A percentile compares a stretch with the other conserved stretches of the same genome.
These are phyloP conservation scores for Aplysia californica DNA, from an alignment of 1,140 invertebrate species.

Conservation along the genomic window DNA sequence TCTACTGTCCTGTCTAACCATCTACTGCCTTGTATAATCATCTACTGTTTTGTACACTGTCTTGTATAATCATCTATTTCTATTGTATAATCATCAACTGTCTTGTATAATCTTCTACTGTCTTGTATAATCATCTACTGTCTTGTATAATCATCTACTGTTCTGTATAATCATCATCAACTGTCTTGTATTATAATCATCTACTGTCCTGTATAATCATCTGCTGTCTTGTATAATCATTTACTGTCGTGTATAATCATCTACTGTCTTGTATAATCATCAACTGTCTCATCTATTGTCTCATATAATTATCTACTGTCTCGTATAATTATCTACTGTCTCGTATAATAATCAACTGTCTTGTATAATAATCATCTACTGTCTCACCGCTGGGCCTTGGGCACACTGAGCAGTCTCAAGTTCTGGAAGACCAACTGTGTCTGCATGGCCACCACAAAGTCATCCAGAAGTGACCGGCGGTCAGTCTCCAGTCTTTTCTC, in stretches of 20 bases:
- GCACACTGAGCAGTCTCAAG: slow-evolving; percentile 25
- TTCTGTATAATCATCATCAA: neutral
- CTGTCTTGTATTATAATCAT: neutral
- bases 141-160: neutral
- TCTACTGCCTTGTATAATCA: too few relatives aligned
- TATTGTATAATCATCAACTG: neutral
- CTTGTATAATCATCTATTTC: neutral
- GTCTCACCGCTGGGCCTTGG: neutral
- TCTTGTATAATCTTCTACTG: too few relatives aligned
- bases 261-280: too few relatives aligned
- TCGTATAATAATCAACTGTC: neutral
- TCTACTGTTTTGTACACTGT: neutral
- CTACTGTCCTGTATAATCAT: too few relatives aligned
- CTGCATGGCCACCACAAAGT: slow-evolving; percentile 20
- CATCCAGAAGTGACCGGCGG: slow-evolving; percentile 19
- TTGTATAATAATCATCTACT: neutral
- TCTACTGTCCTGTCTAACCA: neutral
- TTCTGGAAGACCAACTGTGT: slow-evolving; percentile 31
- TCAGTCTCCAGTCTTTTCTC: slow-evolving; percentile 14
- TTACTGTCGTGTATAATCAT: too few relatives aligned
- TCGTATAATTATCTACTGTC: neutral
- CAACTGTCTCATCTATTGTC: too few relatives aligned
- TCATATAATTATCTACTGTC: neutral
- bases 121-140: neutral
- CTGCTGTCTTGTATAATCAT: too few relatives aligned